These are phyloP conservation scores for Lycaon pictus DNA, from an alignment of 2,113 vertebrate genomes.

Conservation along the genomic window DNA sequence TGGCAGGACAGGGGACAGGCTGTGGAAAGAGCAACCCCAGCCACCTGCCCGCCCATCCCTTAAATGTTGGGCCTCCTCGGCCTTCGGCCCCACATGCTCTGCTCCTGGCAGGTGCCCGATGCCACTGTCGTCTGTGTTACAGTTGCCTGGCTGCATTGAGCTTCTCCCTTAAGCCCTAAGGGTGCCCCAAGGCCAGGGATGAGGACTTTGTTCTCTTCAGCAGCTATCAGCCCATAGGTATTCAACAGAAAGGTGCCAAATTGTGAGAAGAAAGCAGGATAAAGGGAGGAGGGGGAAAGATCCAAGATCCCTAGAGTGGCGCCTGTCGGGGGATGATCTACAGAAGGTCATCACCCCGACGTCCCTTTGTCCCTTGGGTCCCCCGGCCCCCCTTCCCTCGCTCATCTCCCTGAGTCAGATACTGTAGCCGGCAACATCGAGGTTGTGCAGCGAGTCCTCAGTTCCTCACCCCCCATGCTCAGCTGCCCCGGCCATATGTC, in stretches of 20 bases:
- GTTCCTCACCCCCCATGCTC: slow-evolving; percentile 81
- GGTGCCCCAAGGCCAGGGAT: not conserved
- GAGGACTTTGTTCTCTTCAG: not conserved
- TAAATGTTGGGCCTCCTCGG: not conserved
- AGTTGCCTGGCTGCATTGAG: not conserved
- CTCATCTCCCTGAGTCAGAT: slow-evolving; percentile 13
- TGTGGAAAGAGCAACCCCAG: not conserved
- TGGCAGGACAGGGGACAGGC: not conserved
- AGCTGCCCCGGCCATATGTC: slow-evolving; percentile 84
- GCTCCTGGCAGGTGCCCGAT: not conserved
- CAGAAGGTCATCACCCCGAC: not conserved
- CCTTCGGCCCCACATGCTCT: not conserved
- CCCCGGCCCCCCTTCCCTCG: not conserved
- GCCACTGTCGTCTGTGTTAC: not conserved
- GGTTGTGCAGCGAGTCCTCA: slow-evolving; percentile 69
- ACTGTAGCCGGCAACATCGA: slow-evolving; percentile 15
- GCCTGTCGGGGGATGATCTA: not conserved
- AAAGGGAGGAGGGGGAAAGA: not conserved
- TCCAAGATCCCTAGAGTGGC: not conserved
- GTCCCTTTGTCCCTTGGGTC: not conserved
- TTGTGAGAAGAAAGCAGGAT: not conserved
- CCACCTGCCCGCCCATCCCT: not conserved
- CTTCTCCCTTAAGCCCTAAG: not conserved
- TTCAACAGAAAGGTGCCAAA: not conserved
- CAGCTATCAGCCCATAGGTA: not conserved